Base-by-base conservation (phyloP, 2,113 vertebrate species). In the Dolichotis patagonum region DNA sequence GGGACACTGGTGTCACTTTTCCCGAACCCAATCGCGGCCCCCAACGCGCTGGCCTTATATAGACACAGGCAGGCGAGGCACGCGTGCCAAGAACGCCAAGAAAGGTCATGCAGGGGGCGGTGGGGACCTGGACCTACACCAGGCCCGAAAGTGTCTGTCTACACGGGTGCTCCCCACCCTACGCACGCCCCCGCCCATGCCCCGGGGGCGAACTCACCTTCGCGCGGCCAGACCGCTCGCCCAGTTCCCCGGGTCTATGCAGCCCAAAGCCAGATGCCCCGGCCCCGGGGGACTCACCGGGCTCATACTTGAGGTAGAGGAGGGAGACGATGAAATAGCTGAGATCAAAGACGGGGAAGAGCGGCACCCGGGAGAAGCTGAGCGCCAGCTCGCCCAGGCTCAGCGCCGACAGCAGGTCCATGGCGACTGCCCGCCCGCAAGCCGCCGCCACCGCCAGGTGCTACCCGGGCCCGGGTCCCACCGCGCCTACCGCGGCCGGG, bases 231-330 rank as follows among this genome's bases (percentile, higher is more conserved):
- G 28, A n/a, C 84, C 43, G 73, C 75, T 49, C 58, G 46, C 38
- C 82, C 52, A 46, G 46, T 26, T 22, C 49, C 38, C 35, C 28
- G 56, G 12, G 16, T 19, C 80, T 60, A 16, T 67, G n/a, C 35
- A 43, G 13, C 60, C 35, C 41, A 8, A 38, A 3, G 60, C 65
- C 49, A 26, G 19, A 19, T 38, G 41, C 20, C 26, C 30, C 30
- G 35, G 20, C 22, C 46, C 90, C 73, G 1, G 43, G 65, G 71
- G 5, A 97, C 99, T 99, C 96, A 99, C 99, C 99, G 98, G 99
- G 99, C 98, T 99, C 99, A 98, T 99, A 99, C 98, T 99, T 99
- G 98, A 99, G 99, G 99, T 99, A 99, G 98, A 99, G 99, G 96
- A 99, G 98, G 97, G 99, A 99, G 96, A 99, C 99, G 97, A 99